phyloP scores from a whole-genome alignment of 2,113 vertebrate genomes.

The Seriola aureovittata region DNA sequence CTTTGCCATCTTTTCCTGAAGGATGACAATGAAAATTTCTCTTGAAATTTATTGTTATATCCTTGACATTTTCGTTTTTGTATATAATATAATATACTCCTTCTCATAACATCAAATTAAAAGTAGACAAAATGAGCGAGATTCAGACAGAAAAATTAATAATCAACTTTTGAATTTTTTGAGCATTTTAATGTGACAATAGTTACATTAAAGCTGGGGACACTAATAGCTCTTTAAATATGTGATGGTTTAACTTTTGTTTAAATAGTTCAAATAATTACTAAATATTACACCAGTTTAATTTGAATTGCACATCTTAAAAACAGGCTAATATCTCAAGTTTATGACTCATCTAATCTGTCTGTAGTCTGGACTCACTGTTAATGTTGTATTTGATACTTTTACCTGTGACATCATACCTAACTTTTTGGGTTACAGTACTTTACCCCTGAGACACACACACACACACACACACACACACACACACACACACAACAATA shows the following conservation, averaged over 20 bases:
- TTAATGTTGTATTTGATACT: background rate
- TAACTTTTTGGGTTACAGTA: background rate
- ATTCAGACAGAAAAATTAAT: background rate
- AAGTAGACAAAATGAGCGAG: background rate
- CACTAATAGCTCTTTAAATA: background rate
- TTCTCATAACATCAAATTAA: background rate
- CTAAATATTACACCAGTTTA: background rate
- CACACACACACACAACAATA: background rate
- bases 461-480: background rate
- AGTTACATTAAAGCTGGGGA: background rate
- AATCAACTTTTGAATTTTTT: background rate
- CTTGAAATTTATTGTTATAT: no score
- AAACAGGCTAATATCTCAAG: background rate
- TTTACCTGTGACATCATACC: background rate
- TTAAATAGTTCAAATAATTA: background rate
- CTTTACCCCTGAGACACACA: background rate
- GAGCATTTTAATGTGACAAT: background rate
- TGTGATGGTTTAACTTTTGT: background rate
- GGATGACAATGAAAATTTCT: background rate
- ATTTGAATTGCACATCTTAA: background rate
- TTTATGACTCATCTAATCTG: background rate
- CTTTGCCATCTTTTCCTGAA: no score
- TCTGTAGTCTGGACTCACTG: background rate
- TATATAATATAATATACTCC: background rate
- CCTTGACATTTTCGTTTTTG: background rate